Evolutionary conservation across 2,797 vertebrate genomes (phyloP), one percentile per base, ranked within the genome.

Genomic region (Periophthalmus magnuspinnatus): DNA sequence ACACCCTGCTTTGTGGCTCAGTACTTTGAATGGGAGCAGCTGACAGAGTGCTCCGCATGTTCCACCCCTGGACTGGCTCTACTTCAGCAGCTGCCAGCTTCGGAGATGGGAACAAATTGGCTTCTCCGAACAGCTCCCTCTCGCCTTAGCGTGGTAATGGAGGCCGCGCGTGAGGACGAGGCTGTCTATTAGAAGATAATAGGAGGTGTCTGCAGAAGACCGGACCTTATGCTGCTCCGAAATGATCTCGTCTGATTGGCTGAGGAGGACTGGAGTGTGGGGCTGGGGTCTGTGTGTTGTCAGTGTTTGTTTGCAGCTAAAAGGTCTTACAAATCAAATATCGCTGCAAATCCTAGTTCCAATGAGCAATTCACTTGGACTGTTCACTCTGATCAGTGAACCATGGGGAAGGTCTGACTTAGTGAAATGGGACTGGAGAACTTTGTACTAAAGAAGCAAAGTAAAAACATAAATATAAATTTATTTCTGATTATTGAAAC

Each of bases 131-230:
- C 62, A n/a, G 71, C 63, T 34, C 50, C 17, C 32, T 47, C 64
- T 65, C 61, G 63, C 50, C 68, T 73, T 63, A 68, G 58, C 58
- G 36, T 24, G 62, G 71, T 73, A 75, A 79, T 81, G 48, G 72
- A 77, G 67, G 50, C 22, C 2, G 58, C 34, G 59, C 75, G 36
- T 68, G 63, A 67, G 55, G 62, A 70, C 16, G 17, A 34, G 64
- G 22, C 28, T 76, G 65, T 81, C 76, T 38, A 72, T 85, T 85
- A 78, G 48, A 61, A 21, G 63, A 65, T 79, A 75, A 82, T 77
- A 52, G 61, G 66, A 77, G 71, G 59, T 58, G 65, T 62, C 78
- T 71, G 28, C 24, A 8, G 59, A 73, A 41, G 17, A n/a, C 41
- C 55, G 33, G 14, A 5, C 19, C 61, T 28, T n/a, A 72, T 71